A percentile compares a stretch with the other conserved stretches of the same genome.
Evolutionary conservation across 2,113 vertebrate species (phyloP).

Genomic region (Dolichotis patagonum): DNA sequence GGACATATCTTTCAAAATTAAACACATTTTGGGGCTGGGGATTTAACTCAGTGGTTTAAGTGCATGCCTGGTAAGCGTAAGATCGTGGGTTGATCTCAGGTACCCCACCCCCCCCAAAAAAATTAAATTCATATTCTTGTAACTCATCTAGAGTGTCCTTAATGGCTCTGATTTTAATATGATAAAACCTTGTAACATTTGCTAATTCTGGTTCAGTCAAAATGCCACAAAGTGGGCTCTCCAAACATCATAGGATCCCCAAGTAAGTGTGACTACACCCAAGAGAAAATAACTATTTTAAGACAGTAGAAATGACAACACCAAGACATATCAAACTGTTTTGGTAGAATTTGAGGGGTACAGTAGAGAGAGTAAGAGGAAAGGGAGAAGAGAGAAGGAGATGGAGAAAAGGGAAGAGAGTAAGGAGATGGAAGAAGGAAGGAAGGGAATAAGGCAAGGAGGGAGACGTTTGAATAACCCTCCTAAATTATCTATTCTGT

Average conservation of each 20-base stretch:
- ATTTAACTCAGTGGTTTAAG: no score
- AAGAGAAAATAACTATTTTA: neutral
- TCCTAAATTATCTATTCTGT: neutral
- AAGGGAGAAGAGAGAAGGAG: neutral
- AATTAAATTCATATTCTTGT: slow-evolving; percentile 27
- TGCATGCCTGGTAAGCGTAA: no score
- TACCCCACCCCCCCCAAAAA: neutral
- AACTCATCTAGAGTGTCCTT: neutral
- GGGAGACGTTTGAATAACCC: neutral
- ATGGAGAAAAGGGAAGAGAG: neutral
- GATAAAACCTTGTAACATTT: neutral
- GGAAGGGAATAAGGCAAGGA: no score
- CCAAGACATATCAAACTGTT: neutral
- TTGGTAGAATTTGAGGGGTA: neutral
- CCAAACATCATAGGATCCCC: neutral
- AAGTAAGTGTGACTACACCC: neutral
- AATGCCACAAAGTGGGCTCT: neutral
- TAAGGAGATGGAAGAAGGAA: no score
- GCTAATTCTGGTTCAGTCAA: neutral
- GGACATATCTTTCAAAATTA: neutral
- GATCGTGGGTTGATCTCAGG: no score
- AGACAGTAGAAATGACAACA: neutral
- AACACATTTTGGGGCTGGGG: neutral
- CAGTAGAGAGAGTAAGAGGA: neutral
- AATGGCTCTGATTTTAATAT: neutral